Evolutionary conservation across 2,888 invertebrate species (phyloP).

Genomic region (Hirtodrosophila confusa): DNA sequence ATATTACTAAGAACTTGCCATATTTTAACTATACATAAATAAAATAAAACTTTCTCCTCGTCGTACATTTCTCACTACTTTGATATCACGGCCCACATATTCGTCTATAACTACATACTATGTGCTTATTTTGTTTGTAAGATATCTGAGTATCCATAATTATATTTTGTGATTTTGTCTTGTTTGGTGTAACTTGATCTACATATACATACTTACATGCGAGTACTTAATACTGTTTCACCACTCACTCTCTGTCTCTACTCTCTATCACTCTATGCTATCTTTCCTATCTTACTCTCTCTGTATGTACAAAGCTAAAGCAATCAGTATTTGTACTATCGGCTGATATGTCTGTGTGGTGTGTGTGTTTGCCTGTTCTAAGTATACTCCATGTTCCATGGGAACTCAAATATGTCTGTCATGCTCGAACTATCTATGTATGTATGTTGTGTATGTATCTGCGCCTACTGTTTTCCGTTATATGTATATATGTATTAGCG

Average conservation of each 20-base stretch:
- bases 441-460: slow-evolving; percentile 1
- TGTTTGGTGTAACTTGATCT: slow-evolving; percentile 52
- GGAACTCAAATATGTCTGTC: slow-evolving; percentile 7
- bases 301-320: slow-evolving; percentile 19
- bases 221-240: slow-evolving; percentile 25
- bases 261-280: slow-evolving; percentile 2
- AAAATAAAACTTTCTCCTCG: slow-evolving; percentile 14
- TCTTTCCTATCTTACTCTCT: slow-evolving; percentile 5
- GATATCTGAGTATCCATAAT: slow-evolving; percentile 25
- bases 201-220: slow-evolving; percentile 35
- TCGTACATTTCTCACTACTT: slow-evolving; percentile 36
- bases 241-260: slow-evolving; percentile 16
- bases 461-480: background rate
- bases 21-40: slow-evolving; percentile 7
- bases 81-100: slow-evolving; percentile 30
- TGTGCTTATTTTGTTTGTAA: slow-evolving; percentile 25
- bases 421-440: slow-evolving; percentile 6
- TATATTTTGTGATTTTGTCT: slow-evolving; percentile 50
- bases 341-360: slow-evolving; percentile 35
- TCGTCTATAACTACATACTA: slow-evolving; percentile 35
- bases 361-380: slow-evolving; percentile 5
- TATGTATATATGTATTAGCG: slow-evolving; percentile 9
- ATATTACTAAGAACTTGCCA: slow-evolving; percentile 21
- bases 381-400: slow-evolving; percentile 9
- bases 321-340: slow-evolving; percentile 58